Evolutionary conservation across 2,113 vertebrate species (phyloP).

Genomic region (Prolemur simus): DNA sequence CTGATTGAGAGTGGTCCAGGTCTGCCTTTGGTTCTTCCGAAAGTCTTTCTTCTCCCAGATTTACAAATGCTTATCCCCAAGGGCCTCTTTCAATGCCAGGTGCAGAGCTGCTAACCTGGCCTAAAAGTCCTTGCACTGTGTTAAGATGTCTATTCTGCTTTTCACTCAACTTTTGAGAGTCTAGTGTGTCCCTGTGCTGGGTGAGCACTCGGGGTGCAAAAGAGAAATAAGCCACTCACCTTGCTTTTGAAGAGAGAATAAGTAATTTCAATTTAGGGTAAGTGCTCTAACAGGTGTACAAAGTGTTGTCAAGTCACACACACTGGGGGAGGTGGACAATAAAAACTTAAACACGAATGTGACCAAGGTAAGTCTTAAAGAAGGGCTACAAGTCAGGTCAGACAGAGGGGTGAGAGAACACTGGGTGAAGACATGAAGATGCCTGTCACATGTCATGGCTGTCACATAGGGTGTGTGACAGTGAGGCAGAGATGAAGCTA

Average conservation of each 20-base stretch:
- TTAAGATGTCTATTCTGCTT: neutral
- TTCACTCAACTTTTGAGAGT: neutral
- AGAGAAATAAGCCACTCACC: neutral
- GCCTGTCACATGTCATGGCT: neutral
- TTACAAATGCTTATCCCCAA: neutral
- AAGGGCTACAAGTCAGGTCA: neutral
- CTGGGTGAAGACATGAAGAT: neutral
- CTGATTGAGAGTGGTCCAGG: neutral
- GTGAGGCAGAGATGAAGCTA: neutral
- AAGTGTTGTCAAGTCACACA: neutral
- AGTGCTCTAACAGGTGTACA: neutral
- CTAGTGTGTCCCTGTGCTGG: neutral
- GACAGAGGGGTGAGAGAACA: neutral
- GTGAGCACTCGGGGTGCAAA: neutral
- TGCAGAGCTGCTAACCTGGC: neutral
- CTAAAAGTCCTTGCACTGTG: neutral
- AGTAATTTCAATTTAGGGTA: neutral
- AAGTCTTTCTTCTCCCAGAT: neutral
- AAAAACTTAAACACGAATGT: neutral
- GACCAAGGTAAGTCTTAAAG: neutral
- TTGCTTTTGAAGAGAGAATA: slow-evolving; percentile 25
- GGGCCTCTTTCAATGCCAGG: neutral
- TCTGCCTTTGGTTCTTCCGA: neutral
- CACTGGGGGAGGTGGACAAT: neutral
- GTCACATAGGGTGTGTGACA: neutral